Evolutionary conservation across 2,113 vertebrate genomes (phyloP).

Genomic region (Nymphicus hollandicus): DNA sequence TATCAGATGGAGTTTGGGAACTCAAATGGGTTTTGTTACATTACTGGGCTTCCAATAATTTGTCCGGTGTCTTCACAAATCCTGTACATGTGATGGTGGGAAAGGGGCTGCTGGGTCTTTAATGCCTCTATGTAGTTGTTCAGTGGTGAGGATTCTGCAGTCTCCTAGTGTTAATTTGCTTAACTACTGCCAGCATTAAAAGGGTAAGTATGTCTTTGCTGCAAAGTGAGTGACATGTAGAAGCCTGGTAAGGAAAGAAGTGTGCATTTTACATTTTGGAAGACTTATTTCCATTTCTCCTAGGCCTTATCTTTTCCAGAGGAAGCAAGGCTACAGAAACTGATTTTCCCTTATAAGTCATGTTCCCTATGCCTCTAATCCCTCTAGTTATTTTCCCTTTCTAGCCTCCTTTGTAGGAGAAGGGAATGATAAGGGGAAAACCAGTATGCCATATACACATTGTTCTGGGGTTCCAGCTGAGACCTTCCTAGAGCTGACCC

Average conservation of each 20-base stretch:
- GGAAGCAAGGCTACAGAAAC: not conserved
- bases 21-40: not conserved
- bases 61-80: not conserved
- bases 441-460: not conserved
- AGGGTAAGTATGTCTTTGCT: not conserved
- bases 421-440: not conserved
- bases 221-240: not conserved
- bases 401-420: not conserved
- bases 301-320: not conserved
- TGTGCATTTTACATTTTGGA: not conserved
- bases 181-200: not conserved
- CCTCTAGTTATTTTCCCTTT: not conserved
- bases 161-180: not conserved
- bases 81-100: not conserved
- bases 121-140: no score
- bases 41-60: not conserved
- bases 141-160: not conserved
- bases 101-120: not conserved
- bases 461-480: not conserved
- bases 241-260: not conserved
- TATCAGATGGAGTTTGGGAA: not conserved
- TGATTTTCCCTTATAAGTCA: not conserved
- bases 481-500: not conserved
- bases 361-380: not conserved
- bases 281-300: not conserved